Evolutionary conservation across 2,113 vertebrate genomes (phyloP), one percentile per base, ranked within the genome.

Genomic region (Petrocephalus microphthalmus): DNA sequence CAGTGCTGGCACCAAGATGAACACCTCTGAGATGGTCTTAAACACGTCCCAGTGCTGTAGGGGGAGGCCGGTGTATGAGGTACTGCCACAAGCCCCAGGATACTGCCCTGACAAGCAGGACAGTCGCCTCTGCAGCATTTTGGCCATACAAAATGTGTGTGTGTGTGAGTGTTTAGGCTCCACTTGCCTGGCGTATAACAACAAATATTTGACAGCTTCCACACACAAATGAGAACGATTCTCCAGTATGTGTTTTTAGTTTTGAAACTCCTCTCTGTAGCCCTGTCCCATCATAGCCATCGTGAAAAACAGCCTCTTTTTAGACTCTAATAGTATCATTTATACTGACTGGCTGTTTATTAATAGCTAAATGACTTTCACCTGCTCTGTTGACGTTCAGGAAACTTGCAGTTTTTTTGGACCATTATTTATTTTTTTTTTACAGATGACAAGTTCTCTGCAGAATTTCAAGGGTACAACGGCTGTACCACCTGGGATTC

Each of bases 1-100:
- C 88, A 98, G 90, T n/a, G 97, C 96, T 5, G 97, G 96, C 89
- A 97, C 96, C 93, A 98, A 90, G 49, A 97, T 97, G 89, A 97
- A 94, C 45, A 98, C 93, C 88, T 97, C 96, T 0, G 96, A 95
- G 42, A 98, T 94, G 37, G 95, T 95, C 89, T 89, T 92, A 89
- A 98, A 98, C 85, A 97, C 97, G 0, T 95, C 94, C 97, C 97
- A 98, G 93, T 97, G 97, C 97, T 98, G 92, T 5, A 91, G 88
- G 54, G 20, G 81, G 15, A 25, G 45, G 17, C 33, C 37, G 33
- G 15, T 19, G 71, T 19, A 29, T 17, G 33, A 78, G 71, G 71
- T 17, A 78, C 71, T 13, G 10, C 1, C 6, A 5, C 71, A 42
- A 42, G 71, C 37, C 60, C 3, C 1, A 5, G 11, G 25, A 11